Evolutionary conservation across 2,888 invertebrate genomes (phyloP).

Genomic region (Tolmerus cingulatus): DNA sequence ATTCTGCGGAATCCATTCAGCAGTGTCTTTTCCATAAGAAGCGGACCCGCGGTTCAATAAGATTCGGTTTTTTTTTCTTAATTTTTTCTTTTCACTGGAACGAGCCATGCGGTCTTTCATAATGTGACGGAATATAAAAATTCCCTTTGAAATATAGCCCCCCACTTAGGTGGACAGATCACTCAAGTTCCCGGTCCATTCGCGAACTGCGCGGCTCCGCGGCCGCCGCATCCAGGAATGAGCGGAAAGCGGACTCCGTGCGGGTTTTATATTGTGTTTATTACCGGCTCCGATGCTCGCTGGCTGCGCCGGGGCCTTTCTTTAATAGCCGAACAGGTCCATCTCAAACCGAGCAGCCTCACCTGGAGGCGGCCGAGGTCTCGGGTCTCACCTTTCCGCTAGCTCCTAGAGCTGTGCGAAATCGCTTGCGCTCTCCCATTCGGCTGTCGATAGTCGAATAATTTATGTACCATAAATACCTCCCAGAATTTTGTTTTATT

Average conservation of each 20-base stretch:
- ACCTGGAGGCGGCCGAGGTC: conserved; percentile 28
- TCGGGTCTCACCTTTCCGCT: conserved; percentile 32
- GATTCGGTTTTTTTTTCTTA: not conserved
- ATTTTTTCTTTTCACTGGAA: not conserved
- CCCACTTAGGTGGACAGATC: conserved; percentile 25
- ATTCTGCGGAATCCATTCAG: not conserved
- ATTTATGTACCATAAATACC: conserved; percentile 51
- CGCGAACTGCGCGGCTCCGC: not conserved
- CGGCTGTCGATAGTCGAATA: conserved; percentile 49
- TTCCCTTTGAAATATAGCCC: conserved; percentile 7
- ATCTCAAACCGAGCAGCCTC: not conserved
- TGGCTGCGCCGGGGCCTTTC: not conserved
- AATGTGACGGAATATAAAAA: conserved; percentile 11
- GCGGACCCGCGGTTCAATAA: not conserved
- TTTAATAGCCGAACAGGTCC: conserved; percentile 24
- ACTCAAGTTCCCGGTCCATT: not conserved
- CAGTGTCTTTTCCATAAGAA: not conserved
- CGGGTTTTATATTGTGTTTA: conserved; percentile 31
- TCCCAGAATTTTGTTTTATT: conserved; percentile 47
- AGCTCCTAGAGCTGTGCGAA: conserved; percentile 32
- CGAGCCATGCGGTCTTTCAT: not conserved
- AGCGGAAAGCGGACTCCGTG: not conserved
- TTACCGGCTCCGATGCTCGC: not conserved
- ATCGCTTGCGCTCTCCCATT: conserved; percentile 44
- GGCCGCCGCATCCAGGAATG: not conserved